phyloP scores from a whole-genome alignment of 2,113 vertebrate species.

The Probosciger aterrimus region DNA sequence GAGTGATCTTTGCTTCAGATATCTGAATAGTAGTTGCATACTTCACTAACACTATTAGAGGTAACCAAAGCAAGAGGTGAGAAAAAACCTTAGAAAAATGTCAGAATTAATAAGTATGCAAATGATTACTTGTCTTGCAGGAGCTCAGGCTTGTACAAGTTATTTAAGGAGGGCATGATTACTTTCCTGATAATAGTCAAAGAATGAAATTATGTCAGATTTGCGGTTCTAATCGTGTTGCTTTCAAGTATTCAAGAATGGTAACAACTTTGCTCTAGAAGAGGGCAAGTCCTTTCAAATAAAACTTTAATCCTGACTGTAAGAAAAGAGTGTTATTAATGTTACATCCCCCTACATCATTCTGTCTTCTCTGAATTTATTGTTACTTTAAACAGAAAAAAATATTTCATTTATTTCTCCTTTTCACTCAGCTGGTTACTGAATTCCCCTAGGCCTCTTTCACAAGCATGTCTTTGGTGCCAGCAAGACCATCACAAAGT shows the following conservation, averaged over 20 bases:
- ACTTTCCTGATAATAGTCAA: neutral
- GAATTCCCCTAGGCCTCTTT: neutral
- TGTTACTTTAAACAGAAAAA: neutral
- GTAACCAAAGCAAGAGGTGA: neutral
- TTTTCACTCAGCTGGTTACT: neutral
- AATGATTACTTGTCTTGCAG: neutral
- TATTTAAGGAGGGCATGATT: constrained; percentile 12
- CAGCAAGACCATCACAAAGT: neutral
- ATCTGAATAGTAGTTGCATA: neutral
- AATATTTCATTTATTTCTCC: neutral
- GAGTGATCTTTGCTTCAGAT: neutral
- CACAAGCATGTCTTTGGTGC: neutral
- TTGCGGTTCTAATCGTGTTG: neutral
- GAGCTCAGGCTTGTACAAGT: neutral
- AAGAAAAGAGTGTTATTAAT: neutral
- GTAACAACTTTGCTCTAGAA: neutral
- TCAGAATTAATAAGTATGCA: constrained; percentile 18
- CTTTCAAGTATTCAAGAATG: neutral
- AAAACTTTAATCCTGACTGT: neutral
- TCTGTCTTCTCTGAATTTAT: neutral
- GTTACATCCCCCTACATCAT: neutral
- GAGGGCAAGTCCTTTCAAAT: neutral
- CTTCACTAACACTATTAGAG: neutral
- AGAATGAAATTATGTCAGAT: constrained; percentile 9
- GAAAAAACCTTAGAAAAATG: neutral